Evolutionary conservation across 2,113 vertebrate species (phyloP).

Genomic region (Syrrhaptes paradoxus): DNA sequence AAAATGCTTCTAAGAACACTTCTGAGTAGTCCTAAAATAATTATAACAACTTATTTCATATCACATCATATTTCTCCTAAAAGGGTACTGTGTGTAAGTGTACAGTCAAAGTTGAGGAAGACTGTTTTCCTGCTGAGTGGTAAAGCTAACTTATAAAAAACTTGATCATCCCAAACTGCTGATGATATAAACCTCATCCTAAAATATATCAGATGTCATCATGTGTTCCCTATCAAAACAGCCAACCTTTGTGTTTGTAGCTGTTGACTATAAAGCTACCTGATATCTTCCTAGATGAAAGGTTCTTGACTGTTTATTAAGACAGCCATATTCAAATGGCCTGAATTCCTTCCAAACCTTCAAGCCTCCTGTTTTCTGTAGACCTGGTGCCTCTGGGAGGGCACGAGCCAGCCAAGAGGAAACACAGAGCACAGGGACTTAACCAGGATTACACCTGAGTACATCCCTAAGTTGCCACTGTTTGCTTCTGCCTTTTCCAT

Average conservation of each 20-base stretch:
- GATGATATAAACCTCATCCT: conserved; percentile 14
- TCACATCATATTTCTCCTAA: background rate
- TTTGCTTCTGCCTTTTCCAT: background rate
- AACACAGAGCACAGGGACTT: background rate
- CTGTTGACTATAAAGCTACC: background rate
- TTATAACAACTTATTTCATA: background rate
- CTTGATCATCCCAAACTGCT: background rate
- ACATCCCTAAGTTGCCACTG: background rate
- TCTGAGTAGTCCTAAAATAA: background rate
- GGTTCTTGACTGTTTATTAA: background rate
- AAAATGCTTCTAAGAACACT: background rate
- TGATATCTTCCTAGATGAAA: background rate
- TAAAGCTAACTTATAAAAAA: conserved; percentile 14
- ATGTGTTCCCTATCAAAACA: background rate
- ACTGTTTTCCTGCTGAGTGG: background rate
- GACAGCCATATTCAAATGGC: background rate
- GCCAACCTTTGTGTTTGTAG: background rate
- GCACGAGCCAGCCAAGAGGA: background rate
- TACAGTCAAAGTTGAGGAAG: background rate
- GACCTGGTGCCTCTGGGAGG: background rate
- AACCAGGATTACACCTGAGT: background rate
- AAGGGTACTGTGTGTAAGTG: background rate
- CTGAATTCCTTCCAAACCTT: background rate
- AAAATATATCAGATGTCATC: conserved; percentile 4
- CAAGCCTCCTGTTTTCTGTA: background rate